Evolutionary conservation across 2,113 vertebrate genomes (phyloP).

Genomic region (Turdus rufiventris): DNA sequence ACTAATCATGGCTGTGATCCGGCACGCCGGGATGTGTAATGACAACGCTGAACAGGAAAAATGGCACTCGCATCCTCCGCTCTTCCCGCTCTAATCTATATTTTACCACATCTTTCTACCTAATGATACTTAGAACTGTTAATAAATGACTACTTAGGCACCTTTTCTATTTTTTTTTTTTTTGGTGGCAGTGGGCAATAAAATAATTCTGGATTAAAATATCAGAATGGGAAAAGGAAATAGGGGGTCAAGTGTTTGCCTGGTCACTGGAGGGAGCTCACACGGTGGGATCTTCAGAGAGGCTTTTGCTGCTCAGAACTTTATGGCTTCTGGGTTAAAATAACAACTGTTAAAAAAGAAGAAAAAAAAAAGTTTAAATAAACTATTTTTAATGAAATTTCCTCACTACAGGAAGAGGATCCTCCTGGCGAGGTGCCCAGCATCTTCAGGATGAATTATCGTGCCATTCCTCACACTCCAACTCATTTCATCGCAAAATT

Average conservation of each 20-base stretch:
- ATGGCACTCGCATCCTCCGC: slow-evolving; percentile 27
- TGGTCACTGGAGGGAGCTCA: fast-evolving
- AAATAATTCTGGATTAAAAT: not conserved
- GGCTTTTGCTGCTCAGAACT: not conserved
- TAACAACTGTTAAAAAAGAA: not conserved
- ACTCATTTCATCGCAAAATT: slow-evolving; percentile 5
- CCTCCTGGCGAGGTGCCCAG: not conserved
- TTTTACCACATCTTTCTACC: slow-evolving; percentile 50
- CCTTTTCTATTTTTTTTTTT: not conserved
- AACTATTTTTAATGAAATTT: not conserved
- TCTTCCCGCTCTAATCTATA: slow-evolving; percentile 51
- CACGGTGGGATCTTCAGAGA: fast-evolving
- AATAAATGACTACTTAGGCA: slow-evolving; percentile 56
- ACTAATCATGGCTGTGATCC: slow-evolving; percentile 71
- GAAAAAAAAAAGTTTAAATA: not conserved
- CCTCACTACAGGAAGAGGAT: not conserved
- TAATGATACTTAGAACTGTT: slow-evolving; percentile 53
- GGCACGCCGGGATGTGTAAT: slow-evolving; percentile 58
- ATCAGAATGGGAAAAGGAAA: not conserved
- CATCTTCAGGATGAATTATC: not conserved
- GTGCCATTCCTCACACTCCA: not conserved
- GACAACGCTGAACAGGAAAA: slow-evolving; percentile 68
- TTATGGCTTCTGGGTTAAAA: not conserved
- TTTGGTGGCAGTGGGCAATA: not conserved
- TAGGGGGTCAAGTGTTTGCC: not conserved